These are phyloP conservation scores for Bambusicola thoracicus DNA, from an alignment of 2,113 vertebrate genomes.

Conservation along the genomic window DNA sequence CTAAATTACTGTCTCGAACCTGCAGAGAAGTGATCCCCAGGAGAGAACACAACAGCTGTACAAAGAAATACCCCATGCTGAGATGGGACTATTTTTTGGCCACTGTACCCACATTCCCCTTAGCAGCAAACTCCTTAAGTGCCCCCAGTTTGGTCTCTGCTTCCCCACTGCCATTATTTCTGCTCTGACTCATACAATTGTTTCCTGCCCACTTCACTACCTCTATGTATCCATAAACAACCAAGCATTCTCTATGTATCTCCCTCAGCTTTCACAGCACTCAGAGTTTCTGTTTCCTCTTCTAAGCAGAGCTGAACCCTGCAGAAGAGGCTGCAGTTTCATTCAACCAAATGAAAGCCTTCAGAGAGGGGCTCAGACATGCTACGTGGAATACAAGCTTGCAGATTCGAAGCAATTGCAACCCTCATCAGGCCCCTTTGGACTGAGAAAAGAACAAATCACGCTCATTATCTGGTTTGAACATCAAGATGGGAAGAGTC, in stretches of 20 bases:
- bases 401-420: background rate
- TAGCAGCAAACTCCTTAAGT: background rate
- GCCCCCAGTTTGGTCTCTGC: background rate
- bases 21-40: background rate
- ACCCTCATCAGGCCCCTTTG: background rate
- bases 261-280: background rate
- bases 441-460: background rate
- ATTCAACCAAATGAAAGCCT: background rate
- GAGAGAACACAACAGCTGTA: background rate
- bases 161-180: background rate
- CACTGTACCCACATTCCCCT: background rate
- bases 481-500: background rate
- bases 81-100: background rate
- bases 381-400: background rate
- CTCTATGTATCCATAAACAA: background rate
- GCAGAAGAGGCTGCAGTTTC: background rate
- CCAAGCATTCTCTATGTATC: background rate
- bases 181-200: background rate
- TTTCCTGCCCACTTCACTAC: background rate
- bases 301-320: background rate
- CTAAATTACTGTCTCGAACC: background rate
- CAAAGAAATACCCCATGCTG: rapidly evolving
- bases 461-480: background rate
- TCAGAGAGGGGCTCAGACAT: background rate
- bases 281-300: background rate